These are phyloP conservation scores for Microtus montanus DNA, from an alignment of 2,113 vertebrate species.

Conservation along the genomic window DNA sequence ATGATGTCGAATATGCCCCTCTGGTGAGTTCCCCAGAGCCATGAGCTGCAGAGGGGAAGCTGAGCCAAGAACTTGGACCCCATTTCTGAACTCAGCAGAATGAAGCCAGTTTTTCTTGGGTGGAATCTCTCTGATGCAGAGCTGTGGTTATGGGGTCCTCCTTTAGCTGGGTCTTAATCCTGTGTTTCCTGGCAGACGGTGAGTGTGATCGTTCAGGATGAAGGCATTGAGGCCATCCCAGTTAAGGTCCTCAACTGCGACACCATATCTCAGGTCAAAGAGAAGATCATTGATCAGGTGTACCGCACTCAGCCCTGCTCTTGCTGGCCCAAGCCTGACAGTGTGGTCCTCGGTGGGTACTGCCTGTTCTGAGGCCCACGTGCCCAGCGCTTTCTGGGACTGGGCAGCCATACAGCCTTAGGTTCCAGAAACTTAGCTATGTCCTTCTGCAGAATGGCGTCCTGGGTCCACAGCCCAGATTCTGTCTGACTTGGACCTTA, in stretches of 20 bases:
- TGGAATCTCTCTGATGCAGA: no score
- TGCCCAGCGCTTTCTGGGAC: background rate
- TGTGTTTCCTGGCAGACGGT: constrained; percentile 87
- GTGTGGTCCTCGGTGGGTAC: constrained; percentile 92
- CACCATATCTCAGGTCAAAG: constrained; percentile 97
- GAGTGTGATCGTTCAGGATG: constrained; percentile 94
- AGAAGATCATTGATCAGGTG: constrained; percentile 98
- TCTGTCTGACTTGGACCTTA: constrained; percentile 97
- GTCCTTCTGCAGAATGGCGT: constrained; percentile 92
- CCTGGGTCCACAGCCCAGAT: constrained; percentile 98
- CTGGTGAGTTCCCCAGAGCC: constrained; percentile 86
- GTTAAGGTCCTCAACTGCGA: constrained; percentile 99
- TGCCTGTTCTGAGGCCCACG: background rate
- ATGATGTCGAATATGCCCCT: constrained; percentile 94
- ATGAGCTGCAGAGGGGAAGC: background rate
- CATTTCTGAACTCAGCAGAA: background rate
- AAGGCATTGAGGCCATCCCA: constrained; percentile 90
- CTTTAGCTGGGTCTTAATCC: background rate
- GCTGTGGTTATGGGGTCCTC: background rate
- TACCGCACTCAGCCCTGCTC: constrained; percentile 94
- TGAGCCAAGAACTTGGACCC: background rate
- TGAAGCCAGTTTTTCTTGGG: rapidly evolving
- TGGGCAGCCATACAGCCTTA: rapidly evolving
- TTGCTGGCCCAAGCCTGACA: constrained; percentile 94
- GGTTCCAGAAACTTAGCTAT: background rate